These are phyloP conservation scores for Ormyrus pomaceus DNA, from an alignment of 2,888 invertebrate species.

Conservation along the genomic window DNA sequence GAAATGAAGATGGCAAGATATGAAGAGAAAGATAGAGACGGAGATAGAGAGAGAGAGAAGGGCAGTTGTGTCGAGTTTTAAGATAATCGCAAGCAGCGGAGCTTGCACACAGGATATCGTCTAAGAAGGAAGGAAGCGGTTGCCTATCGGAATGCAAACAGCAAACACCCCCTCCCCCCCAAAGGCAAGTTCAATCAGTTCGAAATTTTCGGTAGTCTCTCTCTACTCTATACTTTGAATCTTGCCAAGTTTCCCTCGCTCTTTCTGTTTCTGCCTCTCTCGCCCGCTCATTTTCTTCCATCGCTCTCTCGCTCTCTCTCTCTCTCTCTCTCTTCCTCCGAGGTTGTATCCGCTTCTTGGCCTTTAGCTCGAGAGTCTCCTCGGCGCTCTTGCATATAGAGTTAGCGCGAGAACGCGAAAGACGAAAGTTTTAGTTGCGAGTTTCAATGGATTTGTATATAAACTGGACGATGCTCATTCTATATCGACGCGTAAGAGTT, in stretches of 20 bases:
- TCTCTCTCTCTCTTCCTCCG: slow-evolving; percentile 5
- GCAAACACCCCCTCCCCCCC: slow-evolving; percentile 46
- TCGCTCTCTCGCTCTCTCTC: slow-evolving; percentile 19
- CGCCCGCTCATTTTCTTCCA: not conserved
- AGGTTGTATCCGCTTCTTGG: slow-evolving; percentile 13
- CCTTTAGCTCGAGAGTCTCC: slow-evolving; percentile 31
- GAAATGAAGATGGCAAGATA: not conserved
- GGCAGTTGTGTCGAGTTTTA: slow-evolving; percentile 35
- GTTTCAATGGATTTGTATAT: slow-evolving; percentile 55
- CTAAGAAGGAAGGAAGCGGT: slow-evolving; percentile 58
- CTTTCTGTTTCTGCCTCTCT: not conserved
- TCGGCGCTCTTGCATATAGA: slow-evolving; percentile 16
- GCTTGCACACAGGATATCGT: slow-evolving; percentile 30
- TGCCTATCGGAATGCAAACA: slow-evolving; percentile 67
- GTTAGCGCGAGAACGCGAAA: not conserved
- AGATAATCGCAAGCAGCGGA: slow-evolving; percentile 35
- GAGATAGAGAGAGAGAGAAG: not conserved
- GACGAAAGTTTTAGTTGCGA: slow-evolving; percentile 47
- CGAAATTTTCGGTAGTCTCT: slow-evolving; percentile 39
- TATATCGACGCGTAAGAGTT: slow-evolving; percentile 14
- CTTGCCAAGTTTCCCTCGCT: not conserved
- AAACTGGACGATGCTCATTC: slow-evolving; percentile 5
- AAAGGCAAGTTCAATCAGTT: slow-evolving; percentile 49
- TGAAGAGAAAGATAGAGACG: not conserved
- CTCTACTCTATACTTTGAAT: slow-evolving; percentile 8